Evolutionary conservation across 2,113 vertebrate genomes (phyloP).

Genomic region (Larimichthys polyactis): DNA sequence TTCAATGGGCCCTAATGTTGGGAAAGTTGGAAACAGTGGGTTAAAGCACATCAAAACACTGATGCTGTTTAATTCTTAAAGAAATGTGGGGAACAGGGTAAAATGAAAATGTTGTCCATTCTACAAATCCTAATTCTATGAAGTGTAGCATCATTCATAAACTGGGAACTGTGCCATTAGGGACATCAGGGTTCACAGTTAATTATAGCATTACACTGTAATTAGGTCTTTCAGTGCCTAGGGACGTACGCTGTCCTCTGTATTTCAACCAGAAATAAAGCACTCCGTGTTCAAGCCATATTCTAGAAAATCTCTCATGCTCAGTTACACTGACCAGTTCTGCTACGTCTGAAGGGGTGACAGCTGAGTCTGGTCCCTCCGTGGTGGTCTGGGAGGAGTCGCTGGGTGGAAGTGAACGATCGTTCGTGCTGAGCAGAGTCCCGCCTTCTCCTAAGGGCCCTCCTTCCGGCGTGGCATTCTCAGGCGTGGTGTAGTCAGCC

Average conservation of each 20-base stretch:
- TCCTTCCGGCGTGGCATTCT: constrained; percentile 72
- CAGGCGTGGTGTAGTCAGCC: constrained; percentile 78
- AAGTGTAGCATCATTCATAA: constrained; percentile 17
- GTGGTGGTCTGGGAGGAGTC: constrained; percentile 99
- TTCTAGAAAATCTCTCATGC: neutral
- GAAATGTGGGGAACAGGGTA: neutral
- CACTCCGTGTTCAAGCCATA: neutral
- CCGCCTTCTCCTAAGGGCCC: constrained; percentile 64
- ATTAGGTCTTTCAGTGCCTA: constrained; percentile 20
- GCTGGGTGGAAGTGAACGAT: constrained; percentile 91
- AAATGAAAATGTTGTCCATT: constrained; percentile 23
- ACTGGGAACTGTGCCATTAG: neutral
- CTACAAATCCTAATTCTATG: constrained; percentile 45
- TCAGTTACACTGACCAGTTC: constrained; percentile 92
- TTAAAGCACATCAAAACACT: neutral
- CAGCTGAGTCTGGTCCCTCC: constrained; percentile 96
- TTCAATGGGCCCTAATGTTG: too few species aligned
- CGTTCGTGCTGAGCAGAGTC: constrained; percentile 46
- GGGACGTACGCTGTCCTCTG: neutral
- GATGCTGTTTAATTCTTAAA: neutral
- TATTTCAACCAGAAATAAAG: constrained; percentile 3
- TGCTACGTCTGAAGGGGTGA: constrained; percentile 96
- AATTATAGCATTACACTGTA: constrained; percentile 15
- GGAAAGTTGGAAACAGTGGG: too few species aligned
- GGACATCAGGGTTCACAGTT: constrained; percentile 1